These are phyloP conservation scores for Ochotona curzoniae DNA, from an alignment of 2,113 vertebrate genomes.

Conservation along the genomic window DNA sequence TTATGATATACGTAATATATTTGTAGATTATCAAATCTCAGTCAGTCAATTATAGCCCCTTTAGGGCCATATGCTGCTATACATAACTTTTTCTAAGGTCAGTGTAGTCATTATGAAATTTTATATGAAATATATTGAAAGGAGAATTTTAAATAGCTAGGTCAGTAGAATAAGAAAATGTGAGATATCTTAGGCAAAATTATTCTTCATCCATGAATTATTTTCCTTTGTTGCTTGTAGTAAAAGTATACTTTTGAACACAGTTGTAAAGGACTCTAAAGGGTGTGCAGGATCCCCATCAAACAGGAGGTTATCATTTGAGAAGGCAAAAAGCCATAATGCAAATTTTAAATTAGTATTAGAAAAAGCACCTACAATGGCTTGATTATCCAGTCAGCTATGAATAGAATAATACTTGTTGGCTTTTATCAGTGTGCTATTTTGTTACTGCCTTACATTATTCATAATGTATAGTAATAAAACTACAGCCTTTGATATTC, in stretches of 20 bases:
- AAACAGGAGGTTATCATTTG: constrained; percentile 51
- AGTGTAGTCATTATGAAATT: background rate
- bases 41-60: background rate
- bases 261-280: constrained; percentile 38
- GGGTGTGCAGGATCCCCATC: background rate
- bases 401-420: constrained; percentile 80
- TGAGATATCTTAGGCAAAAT: background rate
- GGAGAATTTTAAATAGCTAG: background rate
- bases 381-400: constrained; percentile 73
- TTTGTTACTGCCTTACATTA: constrained; percentile 72
- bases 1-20: background rate
- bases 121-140: background rate
- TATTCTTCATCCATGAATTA: background rate
- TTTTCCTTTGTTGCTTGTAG: constrained; percentile 16
- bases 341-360: constrained; percentile 74
- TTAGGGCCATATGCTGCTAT: background rate
- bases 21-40: background rate
- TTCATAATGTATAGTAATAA: constrained; percentile 78
- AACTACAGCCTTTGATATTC: constrained; percentile 64
- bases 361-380: constrained; percentile 62
- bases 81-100: background rate
- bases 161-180: background rate
- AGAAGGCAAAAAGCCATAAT: constrained; percentile 50
- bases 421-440: constrained; percentile 78
- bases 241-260: constrained; percentile 57